phyloP scores from a whole-genome alignment of 2,113 vertebrate species.

The Brachyhypopomus occidentalis region DNA sequence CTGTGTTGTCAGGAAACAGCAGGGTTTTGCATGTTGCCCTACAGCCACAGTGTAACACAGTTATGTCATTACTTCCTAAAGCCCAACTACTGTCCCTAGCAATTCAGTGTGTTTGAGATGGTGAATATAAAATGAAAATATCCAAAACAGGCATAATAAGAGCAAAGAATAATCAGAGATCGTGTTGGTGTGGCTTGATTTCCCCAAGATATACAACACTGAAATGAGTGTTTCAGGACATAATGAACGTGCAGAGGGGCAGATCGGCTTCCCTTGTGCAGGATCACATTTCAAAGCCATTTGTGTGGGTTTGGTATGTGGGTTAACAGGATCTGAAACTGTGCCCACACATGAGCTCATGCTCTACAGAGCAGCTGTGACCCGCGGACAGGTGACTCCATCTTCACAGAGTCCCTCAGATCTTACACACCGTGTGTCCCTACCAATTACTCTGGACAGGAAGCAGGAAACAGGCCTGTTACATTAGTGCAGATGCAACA shows the following conservation, averaged over 20 bases:
- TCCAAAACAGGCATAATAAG: no score
- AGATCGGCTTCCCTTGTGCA: neutral
- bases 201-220: neutral
- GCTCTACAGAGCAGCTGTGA: neutral
- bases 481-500: neutral
- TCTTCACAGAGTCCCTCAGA: constrained; percentile 14
- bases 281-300: constrained; percentile 2
- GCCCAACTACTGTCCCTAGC: no score
- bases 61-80: no score
- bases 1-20: no score
- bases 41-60: no score
- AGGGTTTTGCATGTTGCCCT: no score
- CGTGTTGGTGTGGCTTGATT: neutral
- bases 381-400: neutral
- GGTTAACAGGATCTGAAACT: constrained; percentile 15
- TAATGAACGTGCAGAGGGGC: constrained; percentile 8
- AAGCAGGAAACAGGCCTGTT: no score
- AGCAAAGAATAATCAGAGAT: neutral
- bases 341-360: neutral
- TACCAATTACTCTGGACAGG: constrained; percentile 2
- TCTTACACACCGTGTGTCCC: neutral
- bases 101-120: no score
- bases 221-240: neutral
- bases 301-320: neutral
- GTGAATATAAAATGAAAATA: no score